These are phyloP conservation scores for Xyrauchen texanus DNA, from an alignment of 2,113 vertebrate genomes.

Conservation along the genomic window DNA sequence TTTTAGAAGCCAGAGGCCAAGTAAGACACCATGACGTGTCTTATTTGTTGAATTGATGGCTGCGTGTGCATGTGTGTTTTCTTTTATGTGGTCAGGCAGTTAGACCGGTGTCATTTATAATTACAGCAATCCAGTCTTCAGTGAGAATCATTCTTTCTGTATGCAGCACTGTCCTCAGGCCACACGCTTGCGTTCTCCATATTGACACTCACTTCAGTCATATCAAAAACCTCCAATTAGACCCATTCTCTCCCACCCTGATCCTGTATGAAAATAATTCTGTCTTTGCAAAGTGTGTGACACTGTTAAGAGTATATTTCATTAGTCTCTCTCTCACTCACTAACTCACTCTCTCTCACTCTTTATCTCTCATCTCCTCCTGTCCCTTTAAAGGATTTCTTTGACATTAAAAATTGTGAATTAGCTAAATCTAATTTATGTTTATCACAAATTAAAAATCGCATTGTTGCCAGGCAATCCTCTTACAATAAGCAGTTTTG, in stretches of 20 bases:
- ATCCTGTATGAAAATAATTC: conserved; percentile 30
- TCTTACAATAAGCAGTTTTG: conserved; percentile 78
- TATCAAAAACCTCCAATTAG: conserved; percentile 45
- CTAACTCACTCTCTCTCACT: conserved; percentile 18
- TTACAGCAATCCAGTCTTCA: conserved; percentile 25
- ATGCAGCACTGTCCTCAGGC: conserved; percentile 34
- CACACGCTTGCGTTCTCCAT: conserved; percentile 23
- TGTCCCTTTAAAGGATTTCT: conserved; percentile 62
- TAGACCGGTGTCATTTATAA: conserved; percentile 30
- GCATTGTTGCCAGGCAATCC: conserved; percentile 76
- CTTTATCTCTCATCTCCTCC: conserved; percentile 39
- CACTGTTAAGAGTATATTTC: conserved; percentile 28
- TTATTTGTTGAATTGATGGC: neutral
- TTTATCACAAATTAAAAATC: conserved; percentile 77
- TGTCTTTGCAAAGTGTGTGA: conserved; percentile 3
- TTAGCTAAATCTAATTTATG: conserved; percentile 74
- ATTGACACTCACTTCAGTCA: conserved; percentile 40
- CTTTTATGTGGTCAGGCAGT: conserved; percentile 23
- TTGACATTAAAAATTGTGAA: conserved; percentile 65
- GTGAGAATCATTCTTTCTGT: conserved; percentile 28
- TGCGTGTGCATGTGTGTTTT: neutral
- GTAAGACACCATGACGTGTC: neutral
- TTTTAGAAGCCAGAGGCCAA: neutral
- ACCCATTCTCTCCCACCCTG: conserved; percentile 21
- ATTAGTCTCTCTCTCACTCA: conserved; percentile 20